A percentile compares a stretch with the other conserved stretches of the same genome.
These are phyloP conservation scores for Diplosoma virens DNA, from an alignment of 23 tunicate species.

Conservation along the genomic window DNA sequence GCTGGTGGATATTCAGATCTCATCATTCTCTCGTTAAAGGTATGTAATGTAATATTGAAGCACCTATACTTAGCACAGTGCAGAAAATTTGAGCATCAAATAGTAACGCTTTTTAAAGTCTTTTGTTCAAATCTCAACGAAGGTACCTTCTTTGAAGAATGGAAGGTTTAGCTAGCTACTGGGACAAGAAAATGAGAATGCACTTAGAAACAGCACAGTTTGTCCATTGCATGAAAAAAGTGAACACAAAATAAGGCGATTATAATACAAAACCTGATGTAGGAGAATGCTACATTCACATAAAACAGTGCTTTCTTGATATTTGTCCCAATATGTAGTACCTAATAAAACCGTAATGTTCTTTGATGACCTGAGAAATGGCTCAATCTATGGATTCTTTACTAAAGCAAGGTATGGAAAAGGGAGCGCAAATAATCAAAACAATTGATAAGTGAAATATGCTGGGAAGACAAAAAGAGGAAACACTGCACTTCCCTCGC, in stretches of 20 bases:
- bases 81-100: constrained; percentile 42
- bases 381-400: constrained; percentile 37
- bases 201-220: constrained; percentile 73
- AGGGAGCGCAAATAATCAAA: constrained; percentile 37
- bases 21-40: constrained; percentile 28
- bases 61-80: constrained; percentile 71
- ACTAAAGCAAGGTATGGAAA: constrained; percentile 38
- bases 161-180: constrained; percentile 56
- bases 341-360: constrained; percentile 25
- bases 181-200: constrained; percentile 52
- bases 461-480: constrained; percentile 70
- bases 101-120: constrained; percentile 3
- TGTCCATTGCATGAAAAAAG: constrained; percentile 62
- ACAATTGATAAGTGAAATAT: constrained; percentile 36
- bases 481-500: constrained; percentile 83
- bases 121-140: constrained; percentile 48
- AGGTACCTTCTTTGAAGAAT: constrained; percentile 61
- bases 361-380: constrained; percentile 50
- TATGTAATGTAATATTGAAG: constrained; percentile 22
- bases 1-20: constrained; percentile 59
- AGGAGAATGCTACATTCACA: constrained; percentile 54
- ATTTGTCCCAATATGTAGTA: constrained; percentile 54
- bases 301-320: constrained; percentile 54
- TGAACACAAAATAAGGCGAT: constrained; percentile 56
- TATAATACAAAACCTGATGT: constrained; percentile 68